phyloP scores from a whole-genome alignment of 2,888 invertebrate species.

The Lepidochitona cinerea region DNA sequence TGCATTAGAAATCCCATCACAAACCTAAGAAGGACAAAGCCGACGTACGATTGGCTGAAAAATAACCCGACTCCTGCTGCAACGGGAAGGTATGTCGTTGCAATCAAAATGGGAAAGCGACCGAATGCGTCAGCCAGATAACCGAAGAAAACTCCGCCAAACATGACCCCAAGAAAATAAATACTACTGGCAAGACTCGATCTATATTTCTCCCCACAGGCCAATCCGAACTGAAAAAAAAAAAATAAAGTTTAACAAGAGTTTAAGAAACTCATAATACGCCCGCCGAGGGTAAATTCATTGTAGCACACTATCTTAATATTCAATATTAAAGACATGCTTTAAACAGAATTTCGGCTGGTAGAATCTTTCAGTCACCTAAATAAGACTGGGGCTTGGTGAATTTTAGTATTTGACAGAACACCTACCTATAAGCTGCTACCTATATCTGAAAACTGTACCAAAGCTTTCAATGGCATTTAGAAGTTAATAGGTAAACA shows the following conservation, averaged over 20 bases:
- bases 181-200: constrained; percentile 56
- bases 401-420: too few species aligned
- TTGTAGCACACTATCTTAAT: too few species aligned
- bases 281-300: too few species aligned
- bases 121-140: constrained; percentile 59
- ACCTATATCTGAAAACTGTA: too few species aligned
- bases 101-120: constrained; percentile 53
- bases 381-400: too few species aligned
- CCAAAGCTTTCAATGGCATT: too few species aligned
- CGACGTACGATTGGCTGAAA: constrained; percentile 42
- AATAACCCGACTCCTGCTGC: constrained; percentile 47
- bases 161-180: constrained; percentile 64
- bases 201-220: constrained; percentile 48
- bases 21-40: constrained; percentile 55
- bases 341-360: too few species aligned
- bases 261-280: too few species aligned
- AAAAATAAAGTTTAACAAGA: neutral
- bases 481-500: too few species aligned
- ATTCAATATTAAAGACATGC: too few species aligned
- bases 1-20: constrained; percentile 56
- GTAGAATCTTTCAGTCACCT: too few species aligned
- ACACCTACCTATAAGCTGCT: too few species aligned
- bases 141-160: constrained; percentile 62
- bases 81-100: constrained; percentile 47
- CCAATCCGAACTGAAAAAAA: constrained; percentile 57